phyloP scores from a whole-genome alignment of 2,797 vertebrate genomes.

The Molossus alvarezi region DNA sequence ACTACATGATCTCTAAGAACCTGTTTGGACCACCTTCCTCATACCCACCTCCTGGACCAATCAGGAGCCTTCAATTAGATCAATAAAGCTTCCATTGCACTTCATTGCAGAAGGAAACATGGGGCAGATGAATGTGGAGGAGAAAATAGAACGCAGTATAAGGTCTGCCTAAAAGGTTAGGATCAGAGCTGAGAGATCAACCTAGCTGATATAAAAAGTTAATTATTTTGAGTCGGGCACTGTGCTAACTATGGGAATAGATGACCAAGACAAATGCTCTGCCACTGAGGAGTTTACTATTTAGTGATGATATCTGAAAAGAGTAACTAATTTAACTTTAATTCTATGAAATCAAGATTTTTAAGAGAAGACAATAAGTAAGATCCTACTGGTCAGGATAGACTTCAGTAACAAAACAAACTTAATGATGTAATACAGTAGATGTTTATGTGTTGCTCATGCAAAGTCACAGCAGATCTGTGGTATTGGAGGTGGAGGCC shows the following conservation, averaged over 20 bases:
- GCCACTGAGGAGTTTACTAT: not conserved
- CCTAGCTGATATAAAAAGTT: not conserved
- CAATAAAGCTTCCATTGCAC: not conserved
- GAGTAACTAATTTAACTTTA: not conserved
- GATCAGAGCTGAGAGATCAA: not conserved
- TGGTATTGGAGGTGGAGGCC: not conserved
- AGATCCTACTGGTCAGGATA: not conserved
- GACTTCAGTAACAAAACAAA: slow-evolving; percentile 21
- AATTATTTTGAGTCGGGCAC: not conserved
- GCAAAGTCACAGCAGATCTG: not conserved
- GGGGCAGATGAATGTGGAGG: not conserved
- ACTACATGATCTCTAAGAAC: not conserved
- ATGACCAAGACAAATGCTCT: not conserved
- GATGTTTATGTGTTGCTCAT: not conserved
- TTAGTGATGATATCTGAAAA: not conserved
- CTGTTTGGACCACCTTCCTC: not conserved
- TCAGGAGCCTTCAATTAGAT: no score
- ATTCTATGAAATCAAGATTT: not conserved
- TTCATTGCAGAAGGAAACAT: not conserved
- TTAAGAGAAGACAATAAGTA: not conserved
- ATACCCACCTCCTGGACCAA: not conserved
- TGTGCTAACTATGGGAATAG: not conserved
- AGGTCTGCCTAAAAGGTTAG: not conserved
- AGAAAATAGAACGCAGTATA: not conserved
- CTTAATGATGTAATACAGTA: not conserved